These are phyloP conservation scores for Macrocentrus cingulum DNA, from an alignment of 1,140 invertebrate genomes.

Conservation along the genomic window DNA sequence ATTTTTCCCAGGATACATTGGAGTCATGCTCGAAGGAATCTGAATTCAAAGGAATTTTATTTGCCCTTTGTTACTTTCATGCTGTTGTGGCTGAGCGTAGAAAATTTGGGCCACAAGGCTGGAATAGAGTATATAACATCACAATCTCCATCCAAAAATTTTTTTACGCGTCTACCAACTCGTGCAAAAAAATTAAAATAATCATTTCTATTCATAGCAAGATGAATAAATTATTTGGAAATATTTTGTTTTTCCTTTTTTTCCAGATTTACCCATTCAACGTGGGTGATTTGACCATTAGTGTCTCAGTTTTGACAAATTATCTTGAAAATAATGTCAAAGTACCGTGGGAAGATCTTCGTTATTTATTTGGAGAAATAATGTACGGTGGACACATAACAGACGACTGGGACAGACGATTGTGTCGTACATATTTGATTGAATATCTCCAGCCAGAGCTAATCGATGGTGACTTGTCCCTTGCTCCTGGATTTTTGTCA, in stretches of 20 bases:
- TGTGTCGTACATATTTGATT: slow-evolving; percentile 85
- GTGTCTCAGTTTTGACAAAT: slow-evolving; percentile 87
- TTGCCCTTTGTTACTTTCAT: slow-evolving; percentile 94
- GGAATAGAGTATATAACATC: slow-evolving; percentile 71
- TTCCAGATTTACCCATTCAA: slow-evolving; percentile 69
- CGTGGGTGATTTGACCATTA: slow-evolving; percentile 89
- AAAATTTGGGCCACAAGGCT: slow-evolving; percentile 94
- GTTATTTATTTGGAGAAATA: slow-evolving; percentile 93
- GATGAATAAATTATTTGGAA: not conserved
- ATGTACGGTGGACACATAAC: slow-evolving; percentile 98
- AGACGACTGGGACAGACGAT: slow-evolving; percentile 89
- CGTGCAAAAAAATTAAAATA: too few relatives aligned
- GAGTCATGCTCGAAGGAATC: slow-evolving; percentile 92
- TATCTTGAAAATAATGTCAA: slow-evolving; percentile 87
- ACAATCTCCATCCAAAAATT: not conserved
- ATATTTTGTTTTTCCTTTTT: not conserved
- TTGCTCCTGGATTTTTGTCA: slow-evolving; percentile 79
- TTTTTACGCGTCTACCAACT: too few relatives aligned
- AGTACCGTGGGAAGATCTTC: slow-evolving; percentile 89
- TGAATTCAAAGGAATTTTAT: slow-evolving; percentile 92
- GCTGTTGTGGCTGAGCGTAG: slow-evolving; percentile 89
- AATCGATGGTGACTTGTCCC: slow-evolving; percentile 80
- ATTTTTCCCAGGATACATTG: slow-evolving; percentile 90
- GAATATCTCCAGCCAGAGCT: slow-evolving; percentile 86
- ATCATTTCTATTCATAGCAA: too few relatives aligned